phyloP scores from a whole-genome alignment of 1,140 invertebrate species.

The Stegodyphus dumicola region DNA sequence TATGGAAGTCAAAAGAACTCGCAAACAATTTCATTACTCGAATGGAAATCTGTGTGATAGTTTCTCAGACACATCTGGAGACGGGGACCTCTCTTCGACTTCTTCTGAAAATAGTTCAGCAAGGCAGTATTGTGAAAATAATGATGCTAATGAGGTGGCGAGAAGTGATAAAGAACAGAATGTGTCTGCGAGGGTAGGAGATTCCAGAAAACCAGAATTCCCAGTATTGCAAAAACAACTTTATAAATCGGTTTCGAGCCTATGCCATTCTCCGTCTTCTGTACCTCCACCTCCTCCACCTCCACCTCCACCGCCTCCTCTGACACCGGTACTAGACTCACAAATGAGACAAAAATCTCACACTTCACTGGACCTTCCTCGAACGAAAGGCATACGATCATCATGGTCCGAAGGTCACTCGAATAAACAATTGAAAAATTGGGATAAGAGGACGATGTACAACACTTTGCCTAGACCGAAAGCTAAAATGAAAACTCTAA shows the following conservation, averaged over 20 bases:
- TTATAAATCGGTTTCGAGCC: background rate
- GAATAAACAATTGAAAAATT: constrained; percentile 50
- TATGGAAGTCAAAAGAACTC: constrained; percentile 1
- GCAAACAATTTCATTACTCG: background rate
- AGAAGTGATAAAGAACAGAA: no score
- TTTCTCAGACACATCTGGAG: background rate
- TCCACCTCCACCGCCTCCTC: constrained; percentile 12
- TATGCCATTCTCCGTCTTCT: background rate
- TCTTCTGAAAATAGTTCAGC: no score
- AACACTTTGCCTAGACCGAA: constrained; percentile 78
- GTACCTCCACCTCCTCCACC: background rate
- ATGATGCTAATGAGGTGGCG: no score
- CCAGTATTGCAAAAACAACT: background rate
- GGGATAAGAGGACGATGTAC: constrained; percentile 1
- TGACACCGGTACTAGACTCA: constrained; percentile 65
- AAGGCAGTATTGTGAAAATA: no score
- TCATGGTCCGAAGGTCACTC: constrained; percentile 57
- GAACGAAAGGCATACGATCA: constrained; percentile 19
- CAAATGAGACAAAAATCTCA: constrained; percentile 51
- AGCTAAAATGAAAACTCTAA: constrained; percentile 92
- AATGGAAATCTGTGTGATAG: background rate
- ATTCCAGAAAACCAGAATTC: background rate
- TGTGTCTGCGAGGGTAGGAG: background rate
- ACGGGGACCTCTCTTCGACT: background rate
- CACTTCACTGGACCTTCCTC: constrained; percentile 62